Evolutionary conservation across 2,797 vertebrate species (phyloP).

Genomic region (Eulemur rubriventer): DNA sequence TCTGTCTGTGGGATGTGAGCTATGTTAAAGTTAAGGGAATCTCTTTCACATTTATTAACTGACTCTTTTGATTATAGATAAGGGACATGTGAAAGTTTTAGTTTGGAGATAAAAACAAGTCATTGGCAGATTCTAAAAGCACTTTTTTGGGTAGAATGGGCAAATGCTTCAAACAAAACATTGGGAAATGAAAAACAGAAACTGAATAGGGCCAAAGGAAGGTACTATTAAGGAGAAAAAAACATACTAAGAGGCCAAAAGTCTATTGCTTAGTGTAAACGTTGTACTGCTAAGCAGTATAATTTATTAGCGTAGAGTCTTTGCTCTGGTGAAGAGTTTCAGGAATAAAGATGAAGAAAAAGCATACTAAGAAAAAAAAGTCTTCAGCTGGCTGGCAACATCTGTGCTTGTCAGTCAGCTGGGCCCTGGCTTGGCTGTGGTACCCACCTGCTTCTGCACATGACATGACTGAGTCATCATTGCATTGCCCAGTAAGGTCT

Average conservation of each 20-base stretch:
- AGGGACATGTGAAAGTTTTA: background rate
- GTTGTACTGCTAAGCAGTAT: background rate
- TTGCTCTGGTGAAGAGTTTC: background rate
- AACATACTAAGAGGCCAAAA: background rate
- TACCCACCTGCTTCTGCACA: background rate
- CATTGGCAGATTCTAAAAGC: background rate
- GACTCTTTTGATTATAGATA: background rate
- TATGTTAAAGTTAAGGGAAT: background rate
- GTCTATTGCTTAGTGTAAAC: background rate
- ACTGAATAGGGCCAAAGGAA: background rate
- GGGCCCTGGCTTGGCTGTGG: background rate
- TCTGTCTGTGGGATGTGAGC: background rate
- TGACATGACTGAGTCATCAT: background rate
- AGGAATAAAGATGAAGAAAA: background rate
- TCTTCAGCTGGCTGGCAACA: background rate
- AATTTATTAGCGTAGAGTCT: background rate
- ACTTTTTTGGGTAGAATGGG: background rate
- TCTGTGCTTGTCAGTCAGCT: background rate
- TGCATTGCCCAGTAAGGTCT: background rate
- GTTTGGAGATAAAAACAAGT: background rate
- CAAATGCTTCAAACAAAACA: background rate
- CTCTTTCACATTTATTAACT: background rate
- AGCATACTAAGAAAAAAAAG: background rate
- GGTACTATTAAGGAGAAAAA: background rate
- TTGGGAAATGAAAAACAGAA: slow-evolving; percentile 32